phyloP scores from a whole-genome alignment of 2,888 invertebrate genomes.

The Epiblema foenella region DNA sequence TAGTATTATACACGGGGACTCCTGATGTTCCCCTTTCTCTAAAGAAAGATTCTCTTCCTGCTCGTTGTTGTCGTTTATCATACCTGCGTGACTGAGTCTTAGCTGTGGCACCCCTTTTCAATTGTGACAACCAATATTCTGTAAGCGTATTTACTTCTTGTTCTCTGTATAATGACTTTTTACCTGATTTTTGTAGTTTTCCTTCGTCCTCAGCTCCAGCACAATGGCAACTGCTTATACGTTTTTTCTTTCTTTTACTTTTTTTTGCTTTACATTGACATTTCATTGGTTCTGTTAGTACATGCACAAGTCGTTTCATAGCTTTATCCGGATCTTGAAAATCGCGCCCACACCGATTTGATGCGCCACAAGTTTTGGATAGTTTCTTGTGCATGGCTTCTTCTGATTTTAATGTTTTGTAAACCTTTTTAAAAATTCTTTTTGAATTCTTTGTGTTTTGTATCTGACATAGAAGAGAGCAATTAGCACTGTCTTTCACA shows the following conservation, averaged over 20 bases:
- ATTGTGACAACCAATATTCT: background rate
- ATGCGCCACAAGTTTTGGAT: background rate
- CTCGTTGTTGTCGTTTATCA: slow-evolving; percentile 6
- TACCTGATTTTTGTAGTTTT: background rate
- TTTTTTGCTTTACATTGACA: slow-evolving; percentile 1
- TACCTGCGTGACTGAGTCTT: slow-evolving; percentile 5
- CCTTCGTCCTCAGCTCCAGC: background rate
- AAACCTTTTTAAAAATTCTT: background rate
- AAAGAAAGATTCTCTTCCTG: slow-evolving; percentile 6
- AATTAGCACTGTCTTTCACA: background rate
- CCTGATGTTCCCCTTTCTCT: slow-evolving; percentile 13
- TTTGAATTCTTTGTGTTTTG: background rate
- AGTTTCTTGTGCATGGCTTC: background rate
- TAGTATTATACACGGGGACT: background rate
- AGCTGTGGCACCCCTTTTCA: background rate
- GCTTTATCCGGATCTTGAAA: slow-evolving; percentile 8
- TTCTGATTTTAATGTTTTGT: slow-evolving; percentile 4
- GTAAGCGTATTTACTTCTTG: background rate
- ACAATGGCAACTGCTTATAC: background rate
- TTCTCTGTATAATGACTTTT: background rate
- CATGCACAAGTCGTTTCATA: background rate
- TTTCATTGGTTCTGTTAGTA: slow-evolving; percentile 7
- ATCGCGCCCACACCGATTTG: background rate
- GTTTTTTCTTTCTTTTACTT: background rate
- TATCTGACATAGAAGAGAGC: background rate